Conservation (phyloP, 1,140 invertebrate species). For the Drosophila punjabiensis region DNA sequence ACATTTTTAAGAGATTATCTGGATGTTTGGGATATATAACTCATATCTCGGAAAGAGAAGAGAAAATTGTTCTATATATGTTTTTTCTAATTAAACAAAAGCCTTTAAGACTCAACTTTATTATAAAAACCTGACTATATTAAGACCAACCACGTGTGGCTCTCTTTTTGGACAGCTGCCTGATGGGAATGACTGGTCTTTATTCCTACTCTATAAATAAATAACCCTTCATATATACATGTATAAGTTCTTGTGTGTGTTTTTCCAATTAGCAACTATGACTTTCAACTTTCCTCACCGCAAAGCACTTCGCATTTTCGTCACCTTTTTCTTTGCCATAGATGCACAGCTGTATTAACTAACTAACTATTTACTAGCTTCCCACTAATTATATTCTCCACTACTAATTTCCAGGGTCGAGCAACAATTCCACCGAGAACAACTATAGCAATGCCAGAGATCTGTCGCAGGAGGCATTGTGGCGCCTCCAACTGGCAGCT, state of each 20-base stretch:
- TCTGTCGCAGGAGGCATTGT: slow-evolving; percentile 94
- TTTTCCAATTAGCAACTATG: slow-evolving; percentile 70
- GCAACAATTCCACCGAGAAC: slow-evolving; percentile 87
- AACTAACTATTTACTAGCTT: background rate
- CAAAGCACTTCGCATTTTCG: slow-evolving; percentile 24
- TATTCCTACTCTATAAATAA: too few species aligned
- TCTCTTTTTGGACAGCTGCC: slow-evolving; percentile 41
- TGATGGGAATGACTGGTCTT: slow-evolving; percentile 52
- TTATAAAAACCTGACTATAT: background rate
- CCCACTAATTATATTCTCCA: slow-evolving; percentile 2
- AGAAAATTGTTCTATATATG: background rate
- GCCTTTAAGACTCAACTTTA: background rate
- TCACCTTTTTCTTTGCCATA: background rate
- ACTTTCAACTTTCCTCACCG: slow-evolving; percentile 62
- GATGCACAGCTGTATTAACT: slow-evolving; percentile 4
- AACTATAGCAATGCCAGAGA: slow-evolving; percentile 96
- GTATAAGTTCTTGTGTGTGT: slow-evolving; percentile 25
- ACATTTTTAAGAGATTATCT: background rate
- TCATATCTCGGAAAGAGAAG: too few species aligned
- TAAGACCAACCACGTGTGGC: slow-evolving; percentile 12
- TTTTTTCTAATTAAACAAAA: background rate
- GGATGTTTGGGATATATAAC: too few species aligned
- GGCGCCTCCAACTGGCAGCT: slow-evolving; percentile 94
- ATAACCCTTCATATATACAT: background rate
- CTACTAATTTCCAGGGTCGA: slow-evolving; percentile 62